phyloP scores from a whole-genome alignment of 2,888 invertebrate species.

The Cantharis rustica region DNA sequence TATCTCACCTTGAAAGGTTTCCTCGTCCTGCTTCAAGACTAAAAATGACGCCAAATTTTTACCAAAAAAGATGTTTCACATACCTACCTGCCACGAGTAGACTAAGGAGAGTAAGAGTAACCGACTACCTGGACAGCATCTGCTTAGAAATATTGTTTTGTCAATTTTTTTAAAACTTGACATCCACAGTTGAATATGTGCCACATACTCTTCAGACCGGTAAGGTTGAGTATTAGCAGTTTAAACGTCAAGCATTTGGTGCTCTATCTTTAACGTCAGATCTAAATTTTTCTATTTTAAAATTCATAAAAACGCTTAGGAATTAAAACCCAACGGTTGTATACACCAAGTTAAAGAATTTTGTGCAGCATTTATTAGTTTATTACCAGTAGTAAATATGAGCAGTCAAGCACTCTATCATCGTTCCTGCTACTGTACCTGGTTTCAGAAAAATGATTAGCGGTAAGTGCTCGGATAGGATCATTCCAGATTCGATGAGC shows the following conservation, averaged over 20 bases:
- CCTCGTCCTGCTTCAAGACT: not conserved
- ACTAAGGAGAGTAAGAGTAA: not conserved
- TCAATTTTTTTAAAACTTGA: no score
- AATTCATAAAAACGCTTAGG: not conserved
- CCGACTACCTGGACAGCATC: not conserved
- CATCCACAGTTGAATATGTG: no score
- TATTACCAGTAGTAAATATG: not conserved
- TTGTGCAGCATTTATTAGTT: not conserved
- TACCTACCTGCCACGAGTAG: not conserved
- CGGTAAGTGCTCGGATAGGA: no score
- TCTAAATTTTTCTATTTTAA: no score
- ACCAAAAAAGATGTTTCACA: not conserved
- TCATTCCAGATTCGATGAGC: not conserved
- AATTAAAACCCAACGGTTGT: not conserved
- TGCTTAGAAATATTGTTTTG: no score
- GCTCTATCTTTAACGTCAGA: no score
- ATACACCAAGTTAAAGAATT: not conserved
- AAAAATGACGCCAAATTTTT: not conserved
- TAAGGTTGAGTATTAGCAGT: no score
- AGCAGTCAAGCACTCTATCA: no score
- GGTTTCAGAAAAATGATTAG: no score
- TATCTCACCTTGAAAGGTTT: not conserved
- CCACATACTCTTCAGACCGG: no score
- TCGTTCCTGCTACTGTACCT: not conserved
- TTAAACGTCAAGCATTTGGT: no score